These are phyloP conservation scores for Rhinopomastus cyanomelas DNA, from an alignment of 2,113 vertebrate genomes.

Conservation along the genomic window DNA sequence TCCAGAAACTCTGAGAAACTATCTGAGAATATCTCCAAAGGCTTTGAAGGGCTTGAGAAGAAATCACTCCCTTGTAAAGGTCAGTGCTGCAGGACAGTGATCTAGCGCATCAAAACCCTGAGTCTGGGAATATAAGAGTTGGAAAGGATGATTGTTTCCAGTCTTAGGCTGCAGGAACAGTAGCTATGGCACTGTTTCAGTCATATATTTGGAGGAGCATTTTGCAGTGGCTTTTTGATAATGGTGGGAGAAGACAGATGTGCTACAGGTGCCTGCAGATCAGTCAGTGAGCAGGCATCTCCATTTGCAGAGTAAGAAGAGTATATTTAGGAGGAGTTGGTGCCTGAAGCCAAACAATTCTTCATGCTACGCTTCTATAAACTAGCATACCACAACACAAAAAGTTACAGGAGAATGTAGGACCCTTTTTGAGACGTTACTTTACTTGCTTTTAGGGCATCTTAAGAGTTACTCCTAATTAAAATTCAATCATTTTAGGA, in stretches of 20 bases:
- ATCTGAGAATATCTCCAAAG: constrained; percentile 15
- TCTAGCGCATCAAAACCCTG: background rate
- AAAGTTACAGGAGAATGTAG: fast-evolving
- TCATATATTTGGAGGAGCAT: background rate
- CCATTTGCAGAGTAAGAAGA: background rate
- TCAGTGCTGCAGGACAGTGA: background rate
- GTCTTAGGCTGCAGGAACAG: background rate
- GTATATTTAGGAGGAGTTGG: background rate
- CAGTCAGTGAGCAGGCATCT: background rate
- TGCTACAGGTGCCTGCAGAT: background rate
- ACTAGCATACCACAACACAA: background rate
- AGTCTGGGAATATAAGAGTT: background rate
- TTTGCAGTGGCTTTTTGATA: background rate
- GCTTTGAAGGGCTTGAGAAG: background rate
- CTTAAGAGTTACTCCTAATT: background rate
- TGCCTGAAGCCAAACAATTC: background rate
- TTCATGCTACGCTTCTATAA: background rate
- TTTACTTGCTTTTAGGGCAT: background rate
- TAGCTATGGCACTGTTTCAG: background rate
- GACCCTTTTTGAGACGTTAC: background rate
- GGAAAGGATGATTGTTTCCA: background rate
- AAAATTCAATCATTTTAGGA: background rate
- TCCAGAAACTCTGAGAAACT: background rate
- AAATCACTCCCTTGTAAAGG: background rate
- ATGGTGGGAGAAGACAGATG: background rate